Base-by-base conservation (phyloP, 2,888 invertebrate genomes). In the Spicauda simplicius region DNA sequence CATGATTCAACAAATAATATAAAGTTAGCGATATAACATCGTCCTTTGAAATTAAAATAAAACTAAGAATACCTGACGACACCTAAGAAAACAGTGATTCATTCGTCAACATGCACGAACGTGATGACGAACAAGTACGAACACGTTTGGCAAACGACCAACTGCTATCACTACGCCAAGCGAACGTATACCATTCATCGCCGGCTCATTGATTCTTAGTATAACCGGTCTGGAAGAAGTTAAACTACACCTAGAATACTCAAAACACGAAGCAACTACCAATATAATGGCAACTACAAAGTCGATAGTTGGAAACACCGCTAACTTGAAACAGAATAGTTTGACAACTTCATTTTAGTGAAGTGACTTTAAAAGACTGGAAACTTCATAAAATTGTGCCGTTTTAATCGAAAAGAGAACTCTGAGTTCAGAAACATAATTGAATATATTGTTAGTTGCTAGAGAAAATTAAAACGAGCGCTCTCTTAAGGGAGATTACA, bases 361-460 rank as follows among this genome's bases (percentile, higher is more conserved):
- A 71, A 73, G 70, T 41, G 10, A 41, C 10, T 69, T 70, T 69
- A 64, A 70, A 69, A 64, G 68, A 25, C 25, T 25, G 25, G 25
- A 25, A 25, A 72, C 55, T 56, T 63, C 41, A 52, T 41, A 59
- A 25, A 18, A 25, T 16, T 67, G 67, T 69, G 70, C 66, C 69
- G 61, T 70, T 71, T 72, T 65, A 69, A 70, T 71, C 69, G 67
- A 69, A 59, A 66, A 70, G 68, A 69, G 62, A 69, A 65, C 62
- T 69, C 67, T 68, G 60, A 30, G 45, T 55, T 41, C 63, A 60
- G n/a, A 64, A 68, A 70, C 50, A 57, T 65, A 67, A 56, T 37
- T 30, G 56, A 55, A 64, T 64, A 56, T 14, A 48, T 16, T 16
- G 16, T 16, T 48, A 48, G 16, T 48, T 48, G 0, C 16, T 48